These are phyloP conservation scores for Myrmecobius fasciatus DNA, from an alignment of 2,113 vertebrate species.

Conservation along the genomic window DNA sequence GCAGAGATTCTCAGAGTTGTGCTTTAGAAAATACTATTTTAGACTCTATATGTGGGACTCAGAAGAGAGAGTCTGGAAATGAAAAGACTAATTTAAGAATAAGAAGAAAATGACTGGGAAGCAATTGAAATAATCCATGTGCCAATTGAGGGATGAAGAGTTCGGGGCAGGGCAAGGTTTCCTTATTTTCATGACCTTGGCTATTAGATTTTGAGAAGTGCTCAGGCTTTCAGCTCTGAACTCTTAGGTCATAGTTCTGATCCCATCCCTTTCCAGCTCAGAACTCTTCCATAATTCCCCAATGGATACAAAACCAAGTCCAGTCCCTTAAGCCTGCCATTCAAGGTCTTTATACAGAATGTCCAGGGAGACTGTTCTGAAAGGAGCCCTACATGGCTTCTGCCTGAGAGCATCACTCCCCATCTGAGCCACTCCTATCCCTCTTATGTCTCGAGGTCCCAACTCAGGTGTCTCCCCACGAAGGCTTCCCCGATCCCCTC, in stretches of 20 bases:
- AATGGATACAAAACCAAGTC: not conserved
- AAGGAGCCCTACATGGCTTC: not conserved
- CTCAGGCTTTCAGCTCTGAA: not conserved
- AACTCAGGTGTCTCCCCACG: not conserved
- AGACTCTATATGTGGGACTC: too few species aligned
- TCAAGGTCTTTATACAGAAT: not conserved
- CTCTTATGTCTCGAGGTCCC: not conserved
- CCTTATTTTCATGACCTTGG: not conserved
- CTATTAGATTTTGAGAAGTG: not conserved
- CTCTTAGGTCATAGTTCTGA: not conserved
- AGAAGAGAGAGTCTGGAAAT: not conserved
- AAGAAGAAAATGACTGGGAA: not conserved
- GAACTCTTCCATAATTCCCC: not conserved
- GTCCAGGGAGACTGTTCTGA: not conserved
- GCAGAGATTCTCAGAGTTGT: not conserved
- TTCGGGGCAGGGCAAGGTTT: not conserved
- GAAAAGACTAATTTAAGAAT: too few species aligned
- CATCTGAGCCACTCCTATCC: not conserved
- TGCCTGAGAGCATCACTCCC: not conserved
- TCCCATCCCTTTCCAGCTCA: not conserved
- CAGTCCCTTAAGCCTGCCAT: not conserved
- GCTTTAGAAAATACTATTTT: not conserved
- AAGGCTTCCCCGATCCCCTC: not conserved
- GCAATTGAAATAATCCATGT: not conserved
- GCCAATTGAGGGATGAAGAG: not conserved